Evolutionary conservation across 2,888 invertebrate species (phyloP), one percentile per base, ranked within the genome.

Genomic region (Patella pellucida): DNA sequence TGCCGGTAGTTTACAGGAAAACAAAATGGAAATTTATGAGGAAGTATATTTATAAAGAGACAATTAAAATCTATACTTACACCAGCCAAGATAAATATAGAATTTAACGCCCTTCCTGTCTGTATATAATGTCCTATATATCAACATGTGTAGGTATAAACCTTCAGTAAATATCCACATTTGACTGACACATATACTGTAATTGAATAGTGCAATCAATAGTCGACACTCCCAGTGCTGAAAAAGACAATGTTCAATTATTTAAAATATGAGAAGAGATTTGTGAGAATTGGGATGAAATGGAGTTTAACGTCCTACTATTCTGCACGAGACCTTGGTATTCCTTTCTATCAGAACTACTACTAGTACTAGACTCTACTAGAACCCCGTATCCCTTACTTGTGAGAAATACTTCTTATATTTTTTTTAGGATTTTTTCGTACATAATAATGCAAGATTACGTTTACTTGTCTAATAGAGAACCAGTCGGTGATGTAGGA

Each of bases 131-230:
- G 94, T 93, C 78, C 93, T 89, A 88, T 94, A 94, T 75, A 94
- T 93, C 71, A 94, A 91, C 89, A 94, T 94, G 87, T 94, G 93
- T 27, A 94, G 91, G 86, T 94, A 94, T 3, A 94, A 91, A 1
- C 94, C 94, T 89, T 94, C 94, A 93, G 94, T 94, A 67, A 94
- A 91, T 68, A 94, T 94, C 94, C 94, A 94, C 31, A 93, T 93
- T 88, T 94, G 94, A 89, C 94, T 94, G 7, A 94, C 94, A 69
- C 93, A 91, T 75, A 94, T 92, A 82, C 93, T 93, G 87, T 94
- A 94, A 88, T 94, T 93, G 92, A 94, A 94, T 23, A 94, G 82
- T 78, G 93, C 93, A 14, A 93, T 93, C 77, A 94, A 91, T 31
- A 93, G 85, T 86, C 94, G 94, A 87, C 94, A 94, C 78, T 92